Conservation (phyloP, 2,797 vertebrate species). For the Gallinago stenura region DNA sequence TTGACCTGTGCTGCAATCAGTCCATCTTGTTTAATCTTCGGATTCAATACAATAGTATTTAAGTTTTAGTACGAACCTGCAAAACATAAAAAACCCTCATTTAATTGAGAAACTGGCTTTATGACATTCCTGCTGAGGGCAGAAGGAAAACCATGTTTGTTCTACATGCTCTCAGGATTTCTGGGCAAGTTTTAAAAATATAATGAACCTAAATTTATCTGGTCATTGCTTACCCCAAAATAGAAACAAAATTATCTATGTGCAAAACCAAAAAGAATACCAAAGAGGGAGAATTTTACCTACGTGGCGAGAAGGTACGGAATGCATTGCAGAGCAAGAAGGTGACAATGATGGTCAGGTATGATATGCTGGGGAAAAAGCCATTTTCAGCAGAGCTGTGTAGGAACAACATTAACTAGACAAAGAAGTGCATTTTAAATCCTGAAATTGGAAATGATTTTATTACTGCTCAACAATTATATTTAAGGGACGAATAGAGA, state of each 20-base stretch:
- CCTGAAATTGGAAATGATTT: background rate
- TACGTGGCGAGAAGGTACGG: background rate
- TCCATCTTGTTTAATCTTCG: background rate
- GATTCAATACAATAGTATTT: background rate
- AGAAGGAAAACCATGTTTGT: accelerated
- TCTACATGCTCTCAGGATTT: background rate
- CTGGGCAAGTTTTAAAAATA: background rate
- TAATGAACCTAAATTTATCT: background rate
- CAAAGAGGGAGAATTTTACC: background rate
- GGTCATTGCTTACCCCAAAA: background rate
- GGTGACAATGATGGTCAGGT: background rate
- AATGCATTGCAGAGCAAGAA: background rate
- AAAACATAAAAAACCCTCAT: background rate
- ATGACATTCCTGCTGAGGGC: background rate
- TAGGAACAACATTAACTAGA: background rate
- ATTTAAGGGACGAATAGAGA: background rate
- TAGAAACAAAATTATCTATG: background rate
- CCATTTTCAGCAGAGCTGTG: background rate
- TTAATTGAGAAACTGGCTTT: background rate
- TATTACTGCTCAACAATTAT: background rate
- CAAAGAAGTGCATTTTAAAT: background rate
- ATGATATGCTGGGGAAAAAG: background rate
- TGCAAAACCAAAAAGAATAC: background rate
- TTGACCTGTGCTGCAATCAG: background rate
- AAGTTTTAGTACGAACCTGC: background rate